A percentile compares a stretch with the other conserved stretches of the same genome.
These are phyloP conservation scores for Hystrix cristata DNA, from an alignment of 2,113 vertebrate species.

Conservation along the genomic window DNA sequence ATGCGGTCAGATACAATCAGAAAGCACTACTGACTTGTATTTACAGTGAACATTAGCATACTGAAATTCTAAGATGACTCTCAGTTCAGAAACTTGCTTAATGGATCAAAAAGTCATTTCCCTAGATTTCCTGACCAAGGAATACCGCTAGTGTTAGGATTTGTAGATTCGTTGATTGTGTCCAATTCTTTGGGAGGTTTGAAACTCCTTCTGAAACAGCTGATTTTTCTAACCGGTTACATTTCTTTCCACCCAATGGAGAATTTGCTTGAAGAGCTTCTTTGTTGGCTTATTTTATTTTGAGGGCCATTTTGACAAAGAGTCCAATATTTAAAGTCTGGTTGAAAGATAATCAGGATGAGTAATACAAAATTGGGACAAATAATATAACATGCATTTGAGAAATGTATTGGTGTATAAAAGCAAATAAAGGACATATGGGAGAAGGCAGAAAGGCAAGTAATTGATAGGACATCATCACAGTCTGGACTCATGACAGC, in stretches of 20 bases:
- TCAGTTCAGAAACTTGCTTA: neutral
- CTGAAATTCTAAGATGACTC: neutral
- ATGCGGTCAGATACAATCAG: neutral
- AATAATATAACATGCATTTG: neutral
- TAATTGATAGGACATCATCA: neutral
- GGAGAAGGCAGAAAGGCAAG: neutral
- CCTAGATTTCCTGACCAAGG: neutral
- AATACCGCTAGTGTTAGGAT: neutral
- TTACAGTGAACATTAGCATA: neutral
- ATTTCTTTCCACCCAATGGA: neutral
- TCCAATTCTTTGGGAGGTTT: neutral
- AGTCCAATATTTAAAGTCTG: neutral
- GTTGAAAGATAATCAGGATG: neutral
- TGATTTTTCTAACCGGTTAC: neutral
- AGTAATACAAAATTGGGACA: neutral
- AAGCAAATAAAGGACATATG: neutral
- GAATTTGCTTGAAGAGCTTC: neutral
- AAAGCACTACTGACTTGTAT: neutral
- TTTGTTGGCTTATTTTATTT: neutral
- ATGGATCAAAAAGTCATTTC: neutral
- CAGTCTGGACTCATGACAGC: no score
- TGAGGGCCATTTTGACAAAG: neutral
- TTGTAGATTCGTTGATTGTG: neutral
- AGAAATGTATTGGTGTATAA: neutral
- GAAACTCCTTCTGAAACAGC: neutral